These are phyloP conservation scores for Bolborhynchus lineola DNA, from an alignment of 2,113 vertebrate genomes.

Conservation along the genomic window DNA sequence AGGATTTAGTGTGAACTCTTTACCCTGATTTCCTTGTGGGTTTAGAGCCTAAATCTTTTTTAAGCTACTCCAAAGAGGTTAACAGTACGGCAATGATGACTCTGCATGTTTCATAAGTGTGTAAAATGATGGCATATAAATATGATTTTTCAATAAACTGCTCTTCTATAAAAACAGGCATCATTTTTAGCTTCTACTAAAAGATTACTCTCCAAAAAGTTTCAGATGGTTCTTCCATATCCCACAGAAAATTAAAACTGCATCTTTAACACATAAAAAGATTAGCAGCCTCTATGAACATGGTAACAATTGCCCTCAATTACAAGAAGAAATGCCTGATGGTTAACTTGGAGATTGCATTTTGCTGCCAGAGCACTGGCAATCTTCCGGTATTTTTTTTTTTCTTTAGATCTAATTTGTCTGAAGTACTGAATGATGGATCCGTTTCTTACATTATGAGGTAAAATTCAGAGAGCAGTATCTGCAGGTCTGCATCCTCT, in stretches of 20 bases:
- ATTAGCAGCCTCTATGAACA: not conserved
- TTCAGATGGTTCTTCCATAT: not conserved
- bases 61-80: not conserved
- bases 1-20: slow-evolving; percentile 7
- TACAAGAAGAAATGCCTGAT: not conserved
- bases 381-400: not conserved
- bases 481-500: not conserved
- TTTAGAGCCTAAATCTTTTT: slow-evolving; percentile 14
- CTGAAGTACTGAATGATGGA: not conserved
- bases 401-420: not conserved
- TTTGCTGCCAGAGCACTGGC: not conserved
- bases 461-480: not conserved
- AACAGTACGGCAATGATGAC: not conserved
- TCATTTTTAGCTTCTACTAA: not conserved
- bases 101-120: not conserved
- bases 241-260: not conserved
- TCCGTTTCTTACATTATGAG: not conserved
- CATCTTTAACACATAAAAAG: not conserved
- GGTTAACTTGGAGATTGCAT: not conserved
- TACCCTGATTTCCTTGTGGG: not conserved
- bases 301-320: not conserved
- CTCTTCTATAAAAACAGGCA: not conserved
- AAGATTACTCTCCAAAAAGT: not conserved
- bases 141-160: not conserved
- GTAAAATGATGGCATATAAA: not conserved